These are phyloP conservation scores for Grammomys dolichurus DNA, from an alignment of 2,113 vertebrate species.

Conservation along the genomic window DNA sequence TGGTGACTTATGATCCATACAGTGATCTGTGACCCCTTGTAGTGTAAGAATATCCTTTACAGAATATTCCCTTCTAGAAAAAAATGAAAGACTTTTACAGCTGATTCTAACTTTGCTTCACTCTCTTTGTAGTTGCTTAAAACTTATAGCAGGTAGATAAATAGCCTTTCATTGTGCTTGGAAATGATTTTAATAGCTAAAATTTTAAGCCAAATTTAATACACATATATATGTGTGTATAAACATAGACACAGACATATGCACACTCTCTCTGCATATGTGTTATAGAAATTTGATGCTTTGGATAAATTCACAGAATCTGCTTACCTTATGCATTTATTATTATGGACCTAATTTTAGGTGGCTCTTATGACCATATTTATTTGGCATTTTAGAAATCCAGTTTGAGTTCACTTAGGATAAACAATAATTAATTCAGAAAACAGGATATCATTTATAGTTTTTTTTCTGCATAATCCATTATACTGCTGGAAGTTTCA, in stretches of 20 bases:
- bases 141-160: constrained; percentile 46
- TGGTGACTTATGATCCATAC: background rate
- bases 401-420: constrained; percentile 62
- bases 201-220: constrained; percentile 68
- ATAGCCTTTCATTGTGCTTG: constrained; percentile 13
- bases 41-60: background rate
- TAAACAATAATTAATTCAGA: constrained; percentile 16
- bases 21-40: constrained; percentile 28
- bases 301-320: constrained; percentile 31
- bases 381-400: constrained; percentile 66
- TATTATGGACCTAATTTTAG: constrained; percentile 67
- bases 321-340: constrained; percentile 25
- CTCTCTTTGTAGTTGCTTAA: constrained; percentile 54
- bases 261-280: background rate
- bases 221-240: background rate
- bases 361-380: constrained; percentile 55
- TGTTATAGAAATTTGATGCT: constrained; percentile 52
- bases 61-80: background rate
- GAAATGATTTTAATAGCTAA: constrained; percentile 78
- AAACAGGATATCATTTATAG: constrained; percentile 54
- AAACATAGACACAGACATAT: constrained; percentile 11
- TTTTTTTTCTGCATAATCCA: constrained; percentile 49
- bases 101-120: constrained; percentile 76
- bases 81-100: constrained; percentile 28
- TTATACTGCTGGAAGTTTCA: constrained; percentile 63